Conservation (phyloP, 2,113 vertebrate species). For the Aptenodytes forsteri region DNA sequence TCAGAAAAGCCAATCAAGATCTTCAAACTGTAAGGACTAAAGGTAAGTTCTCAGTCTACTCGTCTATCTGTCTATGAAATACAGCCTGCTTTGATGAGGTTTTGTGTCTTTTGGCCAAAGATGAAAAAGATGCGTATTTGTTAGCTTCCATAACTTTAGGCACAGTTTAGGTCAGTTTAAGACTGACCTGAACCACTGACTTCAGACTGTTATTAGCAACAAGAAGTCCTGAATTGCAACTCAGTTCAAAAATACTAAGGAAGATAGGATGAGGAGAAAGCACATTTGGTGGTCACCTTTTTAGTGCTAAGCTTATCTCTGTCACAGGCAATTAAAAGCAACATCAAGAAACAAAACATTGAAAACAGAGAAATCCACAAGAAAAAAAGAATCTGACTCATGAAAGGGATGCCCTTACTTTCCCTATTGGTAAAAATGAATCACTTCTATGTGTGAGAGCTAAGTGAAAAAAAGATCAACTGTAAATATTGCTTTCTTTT, state of each 20-base stretch:
- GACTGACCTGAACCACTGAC: not conserved
- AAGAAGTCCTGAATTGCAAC: not conserved
- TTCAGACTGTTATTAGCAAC: not conserved
- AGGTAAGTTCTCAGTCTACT: not conserved
- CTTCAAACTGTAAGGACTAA: not conserved
- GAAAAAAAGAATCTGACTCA: conserved; percentile 68
- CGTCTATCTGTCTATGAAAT: not conserved
- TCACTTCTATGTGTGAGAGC: conserved; percentile 53
- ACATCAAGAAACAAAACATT: conserved; percentile 54
- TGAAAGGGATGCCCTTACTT: conserved; percentile 54
- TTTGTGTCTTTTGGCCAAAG: not conserved
- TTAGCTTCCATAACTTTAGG: not conserved
- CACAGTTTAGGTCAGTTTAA: not conserved
- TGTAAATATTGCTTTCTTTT: conserved; percentile 66
- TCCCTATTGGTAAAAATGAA: conserved; percentile 71
- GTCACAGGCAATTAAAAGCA: conserved; percentile 28
- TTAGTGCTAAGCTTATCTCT: not conserved
- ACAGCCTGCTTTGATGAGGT: not conserved
- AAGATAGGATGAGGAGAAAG: not conserved
- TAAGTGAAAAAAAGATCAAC: conserved; percentile 48
- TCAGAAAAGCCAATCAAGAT: not conserved
- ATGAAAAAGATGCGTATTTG: not conserved
- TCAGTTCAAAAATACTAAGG: not conserved
- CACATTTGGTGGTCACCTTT: not conserved
- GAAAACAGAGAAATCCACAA: conserved; percentile 66